Percentiles rank a stretch among this genome's conserved stretches.
Evolutionary conservation across 2,797 vertebrate species (phyloP).

Genomic region (Trematomus bernacchii): DNA sequence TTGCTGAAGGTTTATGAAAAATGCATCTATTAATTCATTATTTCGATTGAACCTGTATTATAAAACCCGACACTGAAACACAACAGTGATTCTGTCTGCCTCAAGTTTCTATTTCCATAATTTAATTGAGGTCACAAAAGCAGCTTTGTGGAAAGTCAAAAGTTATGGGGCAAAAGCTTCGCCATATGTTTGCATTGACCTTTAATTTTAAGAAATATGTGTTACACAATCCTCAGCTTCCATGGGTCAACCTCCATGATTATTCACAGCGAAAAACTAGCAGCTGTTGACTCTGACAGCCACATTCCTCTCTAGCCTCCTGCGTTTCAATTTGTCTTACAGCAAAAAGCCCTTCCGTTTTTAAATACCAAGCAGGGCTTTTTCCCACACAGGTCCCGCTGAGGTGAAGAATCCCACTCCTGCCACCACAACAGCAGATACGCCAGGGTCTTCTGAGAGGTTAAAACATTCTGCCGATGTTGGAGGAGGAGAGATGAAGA

Average conservation of each 20-base stretch:
- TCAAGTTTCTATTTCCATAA: slow-evolving; percentile 87
- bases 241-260: slow-evolving; percentile 81
- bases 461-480: slow-evolving; percentile 85
- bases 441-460: slow-evolving; percentile 76
- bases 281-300: slow-evolving; percentile 82
- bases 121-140: slow-evolving; percentile 85
- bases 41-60: slow-evolving; percentile 85
- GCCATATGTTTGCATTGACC: slow-evolving; percentile 83
- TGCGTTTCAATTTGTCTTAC: slow-evolving; percentile 85
- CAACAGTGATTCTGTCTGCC: slow-evolving; percentile 78
- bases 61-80: slow-evolving; percentile 79
- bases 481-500: slow-evolving; percentile 79
- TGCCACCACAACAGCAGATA: slow-evolving; percentile 82
- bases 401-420: slow-evolving; percentile 83
- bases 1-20: slow-evolving; percentile 83
- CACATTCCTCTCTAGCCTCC: slow-evolving; percentile 81
- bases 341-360: slow-evolving; percentile 83
- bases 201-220: slow-evolving; percentile 80
- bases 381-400: slow-evolving; percentile 83
- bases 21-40: slow-evolving; percentile 84
- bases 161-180: slow-evolving; percentile 74
- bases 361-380: slow-evolving; percentile 83
- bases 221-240: slow-evolving; percentile 81
- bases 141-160: slow-evolving; percentile 81
- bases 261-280: slow-evolving; percentile 81